Percentiles rank a stretch among this genome's conserved stretches.
Conservation (phyloP, 2,797 vertebrate genomes). For the Hyperoplus immaculatus region DNA sequence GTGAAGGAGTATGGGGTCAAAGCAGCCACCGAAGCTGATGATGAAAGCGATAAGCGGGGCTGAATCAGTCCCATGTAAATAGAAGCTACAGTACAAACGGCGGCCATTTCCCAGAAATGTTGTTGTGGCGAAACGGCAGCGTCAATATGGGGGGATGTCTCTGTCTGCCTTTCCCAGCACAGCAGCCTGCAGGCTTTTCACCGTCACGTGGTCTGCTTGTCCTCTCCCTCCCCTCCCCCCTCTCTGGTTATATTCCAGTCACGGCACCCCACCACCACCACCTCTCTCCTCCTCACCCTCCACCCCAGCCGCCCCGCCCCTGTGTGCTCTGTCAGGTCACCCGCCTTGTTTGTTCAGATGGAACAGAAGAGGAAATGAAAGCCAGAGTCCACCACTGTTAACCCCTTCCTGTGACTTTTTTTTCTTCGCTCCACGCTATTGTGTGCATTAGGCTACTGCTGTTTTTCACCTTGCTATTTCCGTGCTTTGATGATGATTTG, state of each 20-base stretch:
- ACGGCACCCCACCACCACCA: conserved; percentile 57
- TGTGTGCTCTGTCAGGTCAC: conserved; percentile 85
- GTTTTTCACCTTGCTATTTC: conserved; percentile 36
- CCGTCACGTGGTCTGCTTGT: conserved; percentile 79
- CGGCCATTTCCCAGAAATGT: conserved; percentile 86
- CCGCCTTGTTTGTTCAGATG: conserved; percentile 89
- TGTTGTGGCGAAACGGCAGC: conserved; percentile 82
- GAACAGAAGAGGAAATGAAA: conserved; percentile 86
- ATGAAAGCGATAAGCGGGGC: conserved; percentile 74
- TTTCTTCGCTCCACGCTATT: conserved; percentile 30
- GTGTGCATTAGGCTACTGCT: conserved; percentile 56
- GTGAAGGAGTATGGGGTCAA: conserved; percentile 45
- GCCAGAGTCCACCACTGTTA: conserved; percentile 76
- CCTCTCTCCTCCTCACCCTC: conserved; percentile 10
- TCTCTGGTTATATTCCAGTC: conserved; percentile 82
- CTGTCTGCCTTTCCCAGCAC: conserved; percentile 80
- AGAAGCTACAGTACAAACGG: conserved; percentile 77
- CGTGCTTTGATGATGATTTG: conserved; percentile 50
- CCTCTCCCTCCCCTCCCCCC: conserved; percentile 52
- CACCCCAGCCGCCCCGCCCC: conserved; percentile 60
- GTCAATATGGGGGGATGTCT: conserved; percentile 79
- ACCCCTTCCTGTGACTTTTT: conserved; percentile 77
- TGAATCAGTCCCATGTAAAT: conserved; percentile 77
- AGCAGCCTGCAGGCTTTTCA: conserved; percentile 83
- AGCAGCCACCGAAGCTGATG: conserved; percentile 59